These are phyloP conservation scores for Dendrocopos noguchii DNA, from an alignment of 2,113 vertebrate species.

Conservation along the genomic window DNA sequence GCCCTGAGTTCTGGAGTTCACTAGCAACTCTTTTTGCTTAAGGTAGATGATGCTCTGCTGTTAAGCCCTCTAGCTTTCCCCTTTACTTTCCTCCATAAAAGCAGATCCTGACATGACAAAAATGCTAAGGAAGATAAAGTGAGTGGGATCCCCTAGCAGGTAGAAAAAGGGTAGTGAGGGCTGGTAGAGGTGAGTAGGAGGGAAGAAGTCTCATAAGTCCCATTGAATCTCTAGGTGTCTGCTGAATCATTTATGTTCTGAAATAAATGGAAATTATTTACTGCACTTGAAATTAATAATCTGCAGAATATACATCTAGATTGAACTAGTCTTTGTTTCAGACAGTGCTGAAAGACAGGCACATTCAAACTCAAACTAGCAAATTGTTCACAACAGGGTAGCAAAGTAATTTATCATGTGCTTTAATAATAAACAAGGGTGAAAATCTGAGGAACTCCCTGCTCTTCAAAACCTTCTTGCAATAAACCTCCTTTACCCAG, in stretches of 20 bases:
- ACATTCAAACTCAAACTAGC: neutral
- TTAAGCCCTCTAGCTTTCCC: neutral
- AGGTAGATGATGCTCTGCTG: neutral
- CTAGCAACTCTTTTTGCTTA: neutral
- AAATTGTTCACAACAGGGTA: neutral
- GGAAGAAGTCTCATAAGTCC: neutral
- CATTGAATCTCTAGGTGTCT: neutral
- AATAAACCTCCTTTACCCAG: neutral
- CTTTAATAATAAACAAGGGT: neutral
- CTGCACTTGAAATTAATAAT: neutral
- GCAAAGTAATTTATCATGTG: neutral
- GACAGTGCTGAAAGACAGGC: neutral
- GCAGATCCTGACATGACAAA: neutral
- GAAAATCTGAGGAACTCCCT: neutral
- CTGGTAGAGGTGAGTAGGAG: neutral
- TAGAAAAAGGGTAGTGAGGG: neutral
- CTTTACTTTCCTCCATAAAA: neutral
- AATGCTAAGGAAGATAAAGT: neutral
- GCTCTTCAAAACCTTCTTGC: neutral
- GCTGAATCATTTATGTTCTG: neutral
- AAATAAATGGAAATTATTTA: neutral
- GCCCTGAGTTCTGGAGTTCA: neutral
- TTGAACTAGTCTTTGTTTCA: neutral
- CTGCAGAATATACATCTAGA: neutral
- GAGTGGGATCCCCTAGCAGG: neutral